Evolutionary conservation across 2,113 vertebrate genomes (phyloP).

Genomic region (Austrofundulus limnaeus): DNA sequence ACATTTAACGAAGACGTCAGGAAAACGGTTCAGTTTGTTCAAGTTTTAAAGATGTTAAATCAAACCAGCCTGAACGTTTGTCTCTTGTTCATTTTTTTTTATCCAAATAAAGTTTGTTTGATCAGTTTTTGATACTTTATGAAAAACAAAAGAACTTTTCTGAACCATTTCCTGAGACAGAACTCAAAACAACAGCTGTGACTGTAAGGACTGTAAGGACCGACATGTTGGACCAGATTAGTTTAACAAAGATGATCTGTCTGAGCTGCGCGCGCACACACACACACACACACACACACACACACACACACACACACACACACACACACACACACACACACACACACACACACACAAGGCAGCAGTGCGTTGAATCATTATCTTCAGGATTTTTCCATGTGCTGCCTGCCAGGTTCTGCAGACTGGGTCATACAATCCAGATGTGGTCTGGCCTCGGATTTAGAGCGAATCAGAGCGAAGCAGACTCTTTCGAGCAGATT

Average conservation of each 20-base stretch:
- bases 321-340: neutral
- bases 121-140: too few relatives aligned
- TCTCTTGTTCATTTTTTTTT: too few relatives aligned
- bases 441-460: constrained; percentile 69
- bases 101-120: too few relatives aligned
- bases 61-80: too few relatives aligned
- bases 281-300: constrained; percentile 12
- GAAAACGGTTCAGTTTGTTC: too few relatives aligned
- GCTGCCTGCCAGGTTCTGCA: constrained; percentile 69
- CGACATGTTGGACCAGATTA: constrained; percentile 2
- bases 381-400: constrained; percentile 79
- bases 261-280: constrained; percentile 23
- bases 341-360: constrained; percentile 24
- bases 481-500: constrained; percentile 11
- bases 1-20: too few relatives aligned
- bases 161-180: too few relatives aligned
- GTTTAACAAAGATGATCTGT: constrained; percentile 25
- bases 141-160: too few relatives aligned
- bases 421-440: constrained; percentile 69
- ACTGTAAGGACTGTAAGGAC: neutral
- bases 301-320: constrained; percentile 9
- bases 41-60: too few relatives aligned
- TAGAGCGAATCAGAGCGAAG: constrained; percentile 47
- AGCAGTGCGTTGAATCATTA: constrained; percentile 73
- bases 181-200: too few relatives aligned